Conservation (phyloP, 1,140 invertebrate species). For the Calliopsis andreniformis region DNA sequence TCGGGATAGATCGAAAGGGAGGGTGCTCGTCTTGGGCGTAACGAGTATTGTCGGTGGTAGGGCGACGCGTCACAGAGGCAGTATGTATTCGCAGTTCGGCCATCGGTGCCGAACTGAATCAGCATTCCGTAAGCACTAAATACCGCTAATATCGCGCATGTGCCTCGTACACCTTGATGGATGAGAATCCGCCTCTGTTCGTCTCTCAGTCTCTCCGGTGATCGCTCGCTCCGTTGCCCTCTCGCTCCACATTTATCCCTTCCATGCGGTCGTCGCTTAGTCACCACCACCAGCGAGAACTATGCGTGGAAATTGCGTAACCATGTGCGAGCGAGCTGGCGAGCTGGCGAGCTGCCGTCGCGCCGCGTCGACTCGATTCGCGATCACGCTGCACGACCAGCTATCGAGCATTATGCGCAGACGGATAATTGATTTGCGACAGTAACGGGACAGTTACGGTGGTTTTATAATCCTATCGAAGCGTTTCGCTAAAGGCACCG, state of each 20-base stretch:
- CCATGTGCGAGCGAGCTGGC: background rate
- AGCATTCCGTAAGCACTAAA: conserved; percentile 71
- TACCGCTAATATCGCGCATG: conserved; percentile 70
- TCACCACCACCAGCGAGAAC: conserved; percentile 15
- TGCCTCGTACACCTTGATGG: conserved; percentile 61
- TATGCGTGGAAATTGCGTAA: conserved; percentile 43
- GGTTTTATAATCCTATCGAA: conserved; percentile 28
- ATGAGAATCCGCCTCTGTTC: conserved; percentile 57
- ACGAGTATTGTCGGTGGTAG: conserved; percentile 4
- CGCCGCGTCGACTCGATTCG: background rate
- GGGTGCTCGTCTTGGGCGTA: no score
- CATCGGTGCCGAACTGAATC: conserved; percentile 72
- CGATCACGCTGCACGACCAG: conserved; percentile 5
- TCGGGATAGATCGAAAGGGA: no score
- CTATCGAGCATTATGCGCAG: background rate
- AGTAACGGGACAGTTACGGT: background rate
- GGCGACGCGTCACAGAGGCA: conserved; percentile 23
- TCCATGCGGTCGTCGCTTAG: conserved; percentile 26
- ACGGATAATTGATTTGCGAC: conserved; percentile 42
- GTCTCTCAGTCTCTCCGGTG: conserved; percentile 2
- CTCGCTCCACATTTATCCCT: conserved; percentile 29
- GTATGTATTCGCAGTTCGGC: conserved; percentile 37
- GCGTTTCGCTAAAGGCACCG: background rate
- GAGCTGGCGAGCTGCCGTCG: background rate
- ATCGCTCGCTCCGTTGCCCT: conserved; percentile 20